phyloP scores from a whole-genome alignment of 1,140 invertebrate species.

The Drosophila fuyamai region DNA sequence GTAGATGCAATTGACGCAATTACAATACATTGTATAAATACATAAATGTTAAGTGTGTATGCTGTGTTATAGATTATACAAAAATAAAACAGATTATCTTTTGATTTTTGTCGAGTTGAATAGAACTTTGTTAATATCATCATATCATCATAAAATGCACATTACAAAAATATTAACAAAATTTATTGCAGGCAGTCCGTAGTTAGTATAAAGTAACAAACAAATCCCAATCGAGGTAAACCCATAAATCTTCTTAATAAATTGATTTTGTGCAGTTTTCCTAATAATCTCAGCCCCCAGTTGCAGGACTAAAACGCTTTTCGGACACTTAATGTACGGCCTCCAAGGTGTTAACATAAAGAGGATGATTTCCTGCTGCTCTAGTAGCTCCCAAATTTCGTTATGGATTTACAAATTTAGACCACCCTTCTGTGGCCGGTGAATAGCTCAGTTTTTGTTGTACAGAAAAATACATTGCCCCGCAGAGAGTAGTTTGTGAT shows the following conservation, averaged over 20 bases:
- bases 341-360: conserved; percentile 20
- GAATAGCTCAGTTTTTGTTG: conserved; percentile 30
- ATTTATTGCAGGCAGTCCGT: conserved; percentile 83
- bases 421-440: conserved; percentile 7
- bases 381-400: conserved; percentile 9
- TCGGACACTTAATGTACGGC: conserved; percentile 20
- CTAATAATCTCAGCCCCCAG: conserved; percentile 34
- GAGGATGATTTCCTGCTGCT: neutral
- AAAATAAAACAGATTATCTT: conserved; percentile 83
- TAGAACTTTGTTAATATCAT: conserved; percentile 83
- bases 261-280: conserved; percentile 48
- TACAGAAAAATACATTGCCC: conserved; percentile 59
- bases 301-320: conserved; percentile 17
- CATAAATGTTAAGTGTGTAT: conserved; percentile 58
- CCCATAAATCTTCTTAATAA: conserved; percentile 48
- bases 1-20: conserved; percentile 52
- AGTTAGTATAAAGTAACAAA: conserved; percentile 80
- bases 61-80: conserved; percentile 71
- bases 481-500: conserved; percentile 72
- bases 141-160: conserved; percentile 74
- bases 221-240: conserved; percentile 74
- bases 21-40: conserved; percentile 69
- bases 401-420: conserved; percentile 20
- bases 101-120: conserved; percentile 82
- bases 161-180: conserved; percentile 83